Base-by-base conservation (phyloP, 2,797 vertebrate genomes). In the Poecilia velifera region DNA sequence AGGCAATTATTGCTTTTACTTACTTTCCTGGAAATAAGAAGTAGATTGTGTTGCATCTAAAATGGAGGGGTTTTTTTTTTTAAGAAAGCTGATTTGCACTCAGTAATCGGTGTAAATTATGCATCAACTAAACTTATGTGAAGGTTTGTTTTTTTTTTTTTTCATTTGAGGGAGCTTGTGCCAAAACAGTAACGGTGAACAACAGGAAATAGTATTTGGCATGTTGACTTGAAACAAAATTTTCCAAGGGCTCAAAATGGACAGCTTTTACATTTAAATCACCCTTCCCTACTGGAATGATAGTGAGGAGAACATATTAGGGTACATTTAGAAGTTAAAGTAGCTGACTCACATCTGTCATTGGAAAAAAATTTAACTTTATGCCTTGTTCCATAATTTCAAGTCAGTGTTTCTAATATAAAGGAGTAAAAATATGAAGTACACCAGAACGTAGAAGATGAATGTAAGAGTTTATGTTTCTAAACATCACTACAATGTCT, bases 251-350 rank as follows among this genome's bases (percentile, higher is more conserved):
- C 81, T 78, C 82, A 90, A 89, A 92, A 91, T 74, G 87, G 91
- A 93, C 90, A 93, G 90, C 90, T 91, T 93, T 94, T 95, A 94
- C 93, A 91, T 82, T 93, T 94, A 91, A 92, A 84, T 88, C 86
- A 43, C 74, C n/a, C 81, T 89, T 84, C 64, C 84, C 92, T 83
- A 82, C 87, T 79, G 83, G 79, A 90, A 78, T 82, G 90, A 78
- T 77, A 82, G 74, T 81, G 77, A 77, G 78, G 83, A 84, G 77
- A 71, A 85, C 72, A 84, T 28, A 76, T 84, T 73, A 79, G 83
- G 76, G 79, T 80, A 22, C 80, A 78, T 77, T 87, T 34, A 77
- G 53, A 74, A 28, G 16, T 47, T 16, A 76, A 45, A 34, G 46
- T 9, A 14, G 39, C 82, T 8, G 18, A 45, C 25, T 74, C 82